Evolutionary conservation across 2,797 vertebrate species (phyloP).

Genomic region (Xenops minutus): DNA sequence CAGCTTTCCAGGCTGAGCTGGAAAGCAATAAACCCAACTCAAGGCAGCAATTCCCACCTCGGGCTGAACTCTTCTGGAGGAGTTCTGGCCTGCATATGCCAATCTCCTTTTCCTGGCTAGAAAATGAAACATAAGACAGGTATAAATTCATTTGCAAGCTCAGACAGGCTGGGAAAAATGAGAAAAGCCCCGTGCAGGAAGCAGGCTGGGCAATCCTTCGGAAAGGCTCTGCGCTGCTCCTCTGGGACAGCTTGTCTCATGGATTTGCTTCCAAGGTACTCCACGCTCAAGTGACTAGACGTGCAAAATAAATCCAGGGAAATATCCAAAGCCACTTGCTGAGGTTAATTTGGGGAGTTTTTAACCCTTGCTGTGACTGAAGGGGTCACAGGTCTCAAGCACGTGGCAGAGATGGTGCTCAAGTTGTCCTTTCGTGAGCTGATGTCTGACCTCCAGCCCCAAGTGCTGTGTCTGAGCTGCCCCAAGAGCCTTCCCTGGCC

Average conservation of each 20-base stretch:
- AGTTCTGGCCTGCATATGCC: background rate
- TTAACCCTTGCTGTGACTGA: background rate
- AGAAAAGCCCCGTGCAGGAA: accelerated
- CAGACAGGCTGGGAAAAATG: background rate
- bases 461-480: background rate
- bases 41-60: background rate
- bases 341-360: no score
- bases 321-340: no score
- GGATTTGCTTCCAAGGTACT: no score
- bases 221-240: background rate
- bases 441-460: background rate
- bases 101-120: background rate
- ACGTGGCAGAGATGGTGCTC: accelerated
- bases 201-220: background rate
- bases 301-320: no score
- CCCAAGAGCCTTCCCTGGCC: background rate
- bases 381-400: background rate
- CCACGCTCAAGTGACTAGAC: no score
- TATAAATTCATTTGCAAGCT: background rate
- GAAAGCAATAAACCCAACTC: background rate
- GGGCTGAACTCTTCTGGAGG: background rate
- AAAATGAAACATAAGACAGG: background rate
- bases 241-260: no score
- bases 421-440: background rate
- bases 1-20: background rate